phyloP scores from a whole-genome alignment of 2,113 vertebrate genomes.

The Triplophysa siluroides region DNA sequence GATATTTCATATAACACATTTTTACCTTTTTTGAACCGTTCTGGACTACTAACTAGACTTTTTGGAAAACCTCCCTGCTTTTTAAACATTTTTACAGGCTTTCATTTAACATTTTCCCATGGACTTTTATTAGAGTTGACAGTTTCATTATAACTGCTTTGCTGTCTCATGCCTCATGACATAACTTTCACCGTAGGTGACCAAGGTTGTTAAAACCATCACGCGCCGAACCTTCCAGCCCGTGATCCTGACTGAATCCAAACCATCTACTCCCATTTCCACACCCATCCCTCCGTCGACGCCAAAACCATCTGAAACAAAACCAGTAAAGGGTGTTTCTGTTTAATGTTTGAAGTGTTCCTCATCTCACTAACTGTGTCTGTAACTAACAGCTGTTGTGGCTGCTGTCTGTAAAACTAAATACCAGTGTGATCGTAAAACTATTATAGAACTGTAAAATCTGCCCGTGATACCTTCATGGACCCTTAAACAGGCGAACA shows the following conservation, averaged over 20 bases:
- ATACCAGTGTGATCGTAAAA: constrained; percentile 58
- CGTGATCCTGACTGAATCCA: constrained; percentile 50
- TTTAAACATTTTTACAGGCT: neutral
- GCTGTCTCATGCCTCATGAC: constrained; percentile 7
- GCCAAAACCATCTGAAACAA: constrained; percentile 37
- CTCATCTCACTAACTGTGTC: constrained; percentile 13
- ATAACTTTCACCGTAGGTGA: constrained; percentile 61
- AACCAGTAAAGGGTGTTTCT: constrained; percentile 61
- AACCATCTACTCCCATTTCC: constrained; percentile 55
- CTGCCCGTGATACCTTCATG: constrained; percentile 55
- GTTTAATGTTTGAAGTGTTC: constrained; percentile 40
- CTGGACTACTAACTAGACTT: constrained; percentile 4
- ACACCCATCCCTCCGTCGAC: constrained; percentile 51
- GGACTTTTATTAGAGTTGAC: neutral
- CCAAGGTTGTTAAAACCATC: constrained; percentile 71
- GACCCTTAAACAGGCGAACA: constrained; percentile 55
- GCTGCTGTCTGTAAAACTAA: constrained; percentile 50
- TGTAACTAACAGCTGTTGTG: constrained; percentile 32
- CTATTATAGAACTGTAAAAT: constrained; percentile 60
- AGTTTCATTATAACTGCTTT: neutral
- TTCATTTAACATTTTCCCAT: neutral
- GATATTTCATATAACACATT: neutral
- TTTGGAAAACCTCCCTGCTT: neutral
- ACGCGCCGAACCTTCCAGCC: constrained; percentile 64
- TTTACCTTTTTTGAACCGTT: neutral